phyloP scores from a whole-genome alignment of 2,113 vertebrate species.

The Turnix velox region DNA sequence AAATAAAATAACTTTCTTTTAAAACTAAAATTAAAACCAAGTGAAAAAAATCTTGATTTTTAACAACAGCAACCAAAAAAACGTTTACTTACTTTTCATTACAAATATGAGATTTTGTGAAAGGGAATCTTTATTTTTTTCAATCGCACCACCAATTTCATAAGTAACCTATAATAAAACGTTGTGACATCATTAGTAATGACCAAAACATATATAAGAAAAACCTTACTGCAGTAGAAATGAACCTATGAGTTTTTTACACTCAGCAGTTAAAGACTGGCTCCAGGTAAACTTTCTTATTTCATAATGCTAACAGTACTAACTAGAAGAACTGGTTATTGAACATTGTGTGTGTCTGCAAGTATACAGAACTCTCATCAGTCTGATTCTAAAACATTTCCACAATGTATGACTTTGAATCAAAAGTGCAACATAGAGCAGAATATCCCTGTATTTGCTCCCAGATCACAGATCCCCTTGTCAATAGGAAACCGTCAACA shows the following conservation, averaged over 20 bases:
- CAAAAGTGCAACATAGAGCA: neutral
- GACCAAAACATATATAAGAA: neutral
- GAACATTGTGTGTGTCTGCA: neutral
- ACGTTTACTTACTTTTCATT: constrained; percentile 90
- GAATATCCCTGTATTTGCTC: neutral
- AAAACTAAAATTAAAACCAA: neutral
- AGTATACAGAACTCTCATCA: neutral
- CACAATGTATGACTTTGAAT: neutral
- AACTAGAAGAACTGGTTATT: neutral
- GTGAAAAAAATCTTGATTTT: neutral
- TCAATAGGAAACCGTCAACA: neutral
- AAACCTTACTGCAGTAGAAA: neutral
- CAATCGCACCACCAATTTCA: constrained; percentile 83
- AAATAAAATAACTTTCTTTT: neutral
- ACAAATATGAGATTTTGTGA: constrained; percentile 91
- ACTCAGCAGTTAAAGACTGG: neutral
- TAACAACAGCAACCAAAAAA: neutral
- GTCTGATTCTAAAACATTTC: neutral
- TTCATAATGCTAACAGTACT: neutral
- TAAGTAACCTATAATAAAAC: constrained; percentile 84
- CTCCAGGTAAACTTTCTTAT: neutral
- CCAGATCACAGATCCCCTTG: neutral
- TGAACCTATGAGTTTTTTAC: neutral
- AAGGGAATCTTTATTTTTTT: constrained; percentile 90
- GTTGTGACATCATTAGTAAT: constrained; percentile 51